phyloP scores from a whole-genome alignment of 2,888 invertebrate genomes.

The Stenichneumon culpator region DNA sequence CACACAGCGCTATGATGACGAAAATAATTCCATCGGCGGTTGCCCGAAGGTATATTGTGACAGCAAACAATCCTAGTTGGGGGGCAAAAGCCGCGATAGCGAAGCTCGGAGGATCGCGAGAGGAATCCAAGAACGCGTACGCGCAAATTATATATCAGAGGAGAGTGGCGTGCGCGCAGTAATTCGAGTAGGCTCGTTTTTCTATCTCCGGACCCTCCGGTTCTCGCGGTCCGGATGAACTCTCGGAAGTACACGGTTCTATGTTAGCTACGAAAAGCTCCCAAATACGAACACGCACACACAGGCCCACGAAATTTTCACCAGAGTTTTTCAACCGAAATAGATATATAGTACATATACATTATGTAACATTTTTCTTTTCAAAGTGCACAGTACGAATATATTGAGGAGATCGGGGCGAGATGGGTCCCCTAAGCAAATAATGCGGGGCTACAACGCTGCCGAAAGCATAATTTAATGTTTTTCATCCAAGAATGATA shows the following conservation, averaged over 20 bases:
- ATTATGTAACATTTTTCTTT: conserved; percentile 9
- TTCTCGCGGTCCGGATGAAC: conserved; percentile 34
- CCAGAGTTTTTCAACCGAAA: conserved; percentile 15
- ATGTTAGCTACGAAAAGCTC: conserved; percentile 51
- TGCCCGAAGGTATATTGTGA: conserved; percentile 9
- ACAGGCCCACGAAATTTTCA: neutral
- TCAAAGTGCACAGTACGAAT: conserved; percentile 19
- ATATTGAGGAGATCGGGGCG: too few species aligned
- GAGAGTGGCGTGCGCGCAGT: conserved; percentile 29
- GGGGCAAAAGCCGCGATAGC: neutral
- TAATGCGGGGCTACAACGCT: too few species aligned
- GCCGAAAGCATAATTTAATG: too few species aligned
- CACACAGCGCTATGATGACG: neutral
- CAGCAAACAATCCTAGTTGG: neutral
- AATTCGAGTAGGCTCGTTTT: conserved; percentile 48
- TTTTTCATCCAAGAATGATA: too few species aligned
- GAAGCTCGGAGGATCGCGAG: neutral
- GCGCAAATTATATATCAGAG: conserved; percentile 31
- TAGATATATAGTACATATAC: neutral
- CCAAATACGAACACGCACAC: neutral
- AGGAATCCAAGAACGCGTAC: conserved; percentile 41
- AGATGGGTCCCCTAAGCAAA: too few species aligned
- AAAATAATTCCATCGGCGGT: conserved; percentile 1
- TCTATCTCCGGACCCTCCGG: conserved; percentile 18
- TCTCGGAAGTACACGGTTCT: conserved; percentile 41